Base-by-base conservation (phyloP, 1,140 invertebrate species). In the Nymphalis io region DNA sequence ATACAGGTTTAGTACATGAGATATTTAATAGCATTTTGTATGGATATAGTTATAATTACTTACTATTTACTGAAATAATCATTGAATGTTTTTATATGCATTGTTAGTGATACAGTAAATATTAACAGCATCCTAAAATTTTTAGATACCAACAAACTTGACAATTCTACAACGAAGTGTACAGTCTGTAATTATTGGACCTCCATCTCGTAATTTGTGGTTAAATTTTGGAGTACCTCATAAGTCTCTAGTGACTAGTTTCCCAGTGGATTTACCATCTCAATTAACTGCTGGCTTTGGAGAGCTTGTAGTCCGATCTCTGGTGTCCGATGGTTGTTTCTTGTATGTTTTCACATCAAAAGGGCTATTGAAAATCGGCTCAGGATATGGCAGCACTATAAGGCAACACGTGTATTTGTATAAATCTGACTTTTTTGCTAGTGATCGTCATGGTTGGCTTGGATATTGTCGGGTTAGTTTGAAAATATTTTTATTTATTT, bases 311-410 rank as follows among this genome's bases (percentile, higher is more conserved):
- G 82, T 93, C 53, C 93, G 93, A 80, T 94, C 95, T 71, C 93
- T 97, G 81, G 95, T 95, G 4, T 97, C 96, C 82, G 98, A 99
- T 92, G 98, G 98, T 21, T 94, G 95, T 73, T 98, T 95, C 88
- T 92, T 99, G 23, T 99, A 98, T 89, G 87, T 99, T 3, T 95
- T 95, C 81, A 95, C 94, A 77, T 94, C 95, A 0, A 95, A 94
- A 80, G 95, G 97, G 10, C 92, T 98, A 55, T 93, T 96, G 39
- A 98, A 99, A 93, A 95, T 99, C 76, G 98, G 98, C 8, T 97
- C 97, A 73, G 98, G 98, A 18, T 98, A 97, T 91, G 95, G 96
- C 44, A 96, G 96, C 74, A 98, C 98, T 12, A 94, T 98, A 70
- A 96, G 96, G 92, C 97, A 97, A 33, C 96, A 97, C 87, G 91